A percentile compares a stretch with the other conserved stretches of the same genome.
These are phyloP conservation scores for Formica selysi DNA, from an alignment of 1,140 invertebrate genomes.

Conservation along the genomic window DNA sequence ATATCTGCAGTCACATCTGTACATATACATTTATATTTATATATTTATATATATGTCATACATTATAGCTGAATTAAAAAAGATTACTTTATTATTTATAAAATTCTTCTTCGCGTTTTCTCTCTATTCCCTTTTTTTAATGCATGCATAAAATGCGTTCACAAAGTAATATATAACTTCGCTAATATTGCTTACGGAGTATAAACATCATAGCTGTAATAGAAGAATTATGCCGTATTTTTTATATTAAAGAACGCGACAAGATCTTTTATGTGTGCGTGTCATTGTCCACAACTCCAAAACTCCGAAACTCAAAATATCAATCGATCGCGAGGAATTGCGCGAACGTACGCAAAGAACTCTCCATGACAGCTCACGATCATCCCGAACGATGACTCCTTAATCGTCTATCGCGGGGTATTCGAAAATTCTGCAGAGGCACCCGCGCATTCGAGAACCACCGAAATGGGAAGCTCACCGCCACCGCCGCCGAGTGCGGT, in stretches of 20 bases:
- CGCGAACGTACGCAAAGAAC: neutral
- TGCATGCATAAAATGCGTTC: too few species aligned
- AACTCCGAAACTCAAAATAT: constrained; percentile 29
- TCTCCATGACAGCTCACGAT: too few species aligned
- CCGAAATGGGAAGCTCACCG: neutral
- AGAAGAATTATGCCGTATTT: neutral
- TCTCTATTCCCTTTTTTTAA: too few species aligned
- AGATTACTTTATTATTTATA: neutral
- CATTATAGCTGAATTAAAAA: neutral
- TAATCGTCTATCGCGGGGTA: neutral
- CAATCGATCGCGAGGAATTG: constrained; percentile 24
- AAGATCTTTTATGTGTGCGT: neutral
- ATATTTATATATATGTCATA: neutral
- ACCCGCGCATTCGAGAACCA: too few species aligned
- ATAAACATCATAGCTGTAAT: constrained; percentile 36
- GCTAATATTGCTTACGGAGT: neutral
- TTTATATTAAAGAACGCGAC: neutral
- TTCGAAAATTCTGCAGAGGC: neutral
- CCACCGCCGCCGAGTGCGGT: neutral
- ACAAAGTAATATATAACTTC: neutral
- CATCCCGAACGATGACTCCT: neutral
- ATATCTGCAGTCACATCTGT: neutral
- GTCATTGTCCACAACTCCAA: neutral
- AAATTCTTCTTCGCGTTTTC: neutral
- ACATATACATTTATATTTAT: too few species aligned